These are phyloP conservation scores for Anagyrus pseudococci DNA, from an alignment of 2,888 invertebrate species.

Conservation along the genomic window DNA sequence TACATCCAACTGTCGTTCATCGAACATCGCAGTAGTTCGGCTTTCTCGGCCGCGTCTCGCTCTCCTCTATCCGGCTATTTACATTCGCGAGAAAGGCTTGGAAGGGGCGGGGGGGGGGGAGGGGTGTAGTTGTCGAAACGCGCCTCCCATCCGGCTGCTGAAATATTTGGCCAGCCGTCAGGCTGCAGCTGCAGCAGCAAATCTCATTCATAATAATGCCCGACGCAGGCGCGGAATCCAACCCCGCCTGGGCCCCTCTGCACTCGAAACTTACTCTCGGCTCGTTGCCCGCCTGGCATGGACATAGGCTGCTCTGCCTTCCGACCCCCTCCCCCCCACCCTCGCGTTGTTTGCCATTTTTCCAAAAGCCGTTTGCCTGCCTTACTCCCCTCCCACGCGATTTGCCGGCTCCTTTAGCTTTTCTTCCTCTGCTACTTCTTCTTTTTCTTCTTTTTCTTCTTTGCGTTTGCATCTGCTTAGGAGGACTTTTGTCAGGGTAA, in stretches of 20 bases:
- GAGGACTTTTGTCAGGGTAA: no score
- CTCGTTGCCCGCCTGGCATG: not conserved
- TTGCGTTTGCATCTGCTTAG: no score
- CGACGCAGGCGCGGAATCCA: conserved; percentile 19
- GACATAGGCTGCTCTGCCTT: not conserved
- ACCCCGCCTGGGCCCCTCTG: conserved; percentile 6
- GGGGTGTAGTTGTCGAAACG: no score
- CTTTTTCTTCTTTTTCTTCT: no score
- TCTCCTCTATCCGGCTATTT: conserved; percentile 30
- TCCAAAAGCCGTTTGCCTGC: conserved; percentile 6
- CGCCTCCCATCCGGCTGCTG: conserved; percentile 28
- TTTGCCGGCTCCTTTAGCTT: no score
- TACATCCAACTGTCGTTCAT: no score
- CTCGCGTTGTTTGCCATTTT: conserved; percentile 24
- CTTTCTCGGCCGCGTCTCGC: conserved; percentile 26
- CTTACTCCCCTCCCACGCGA: no score
- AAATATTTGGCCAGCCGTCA: conserved; percentile 42
- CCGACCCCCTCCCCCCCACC: conserved; percentile 1
- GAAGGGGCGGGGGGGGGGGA: no score
- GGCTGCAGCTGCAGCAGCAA: conserved; percentile 39
- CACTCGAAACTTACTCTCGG: conserved; percentile 14
- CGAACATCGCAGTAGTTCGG: no score
- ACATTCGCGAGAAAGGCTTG: conserved; percentile 22
- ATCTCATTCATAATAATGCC: conserved; percentile 41
- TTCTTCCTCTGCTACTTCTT: no score